Base-by-base conservation (phyloP, 1,140 invertebrate genomes). In the Megathymus violae region DNA sequence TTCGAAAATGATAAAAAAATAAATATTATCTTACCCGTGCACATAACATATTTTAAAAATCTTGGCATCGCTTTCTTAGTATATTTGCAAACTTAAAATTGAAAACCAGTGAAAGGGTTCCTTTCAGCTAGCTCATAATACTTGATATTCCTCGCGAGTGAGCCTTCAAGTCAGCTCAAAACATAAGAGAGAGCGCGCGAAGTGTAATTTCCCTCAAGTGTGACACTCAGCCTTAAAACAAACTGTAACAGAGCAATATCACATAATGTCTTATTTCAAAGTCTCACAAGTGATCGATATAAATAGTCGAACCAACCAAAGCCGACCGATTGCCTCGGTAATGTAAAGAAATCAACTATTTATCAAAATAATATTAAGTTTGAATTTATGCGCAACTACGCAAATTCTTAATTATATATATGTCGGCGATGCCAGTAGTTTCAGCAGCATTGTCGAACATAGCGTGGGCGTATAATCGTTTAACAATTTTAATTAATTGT, bases 151-250 rank as follows among this genome's bases (percentile, higher is more conserved):
- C 27, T 31, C 27, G 27, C 27, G 27, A 31, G 9, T 22, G 19
- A 22, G 19, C 19, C 19, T 22, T 9, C 70, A 66, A n/a, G n/a
- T n/a, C n/a, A 47, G 58, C 78, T 82, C 80, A 85, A 85, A 85
- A 87, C 82, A 83, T 71, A 74, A 80, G 79, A 87, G 85, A 80
- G 76, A 73, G n/a, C n/a, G n/a, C n/a, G 71, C 71, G 74, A 68
- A 80, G 77, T 74, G 82, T 84, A 88, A 88, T 88, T 81, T 84
- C 78, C 68, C 62, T 72, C 79, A 75, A 84, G 82, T 84, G 78
- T 72, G 54, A 59, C 71, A 82, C 76, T 77, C 65, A 62, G 54
- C 72, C 67, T 69, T 62, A 71, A 67, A 74, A 72, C 62, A 61
- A 64, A 72, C 77, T 71, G 78, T 83, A 31, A 9, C 9, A 31